Evolutionary conservation across 2,797 vertebrate genomes (phyloP), one percentile per base, ranked within the genome.

Genomic region (Neosalanx taihuensis): DNA sequence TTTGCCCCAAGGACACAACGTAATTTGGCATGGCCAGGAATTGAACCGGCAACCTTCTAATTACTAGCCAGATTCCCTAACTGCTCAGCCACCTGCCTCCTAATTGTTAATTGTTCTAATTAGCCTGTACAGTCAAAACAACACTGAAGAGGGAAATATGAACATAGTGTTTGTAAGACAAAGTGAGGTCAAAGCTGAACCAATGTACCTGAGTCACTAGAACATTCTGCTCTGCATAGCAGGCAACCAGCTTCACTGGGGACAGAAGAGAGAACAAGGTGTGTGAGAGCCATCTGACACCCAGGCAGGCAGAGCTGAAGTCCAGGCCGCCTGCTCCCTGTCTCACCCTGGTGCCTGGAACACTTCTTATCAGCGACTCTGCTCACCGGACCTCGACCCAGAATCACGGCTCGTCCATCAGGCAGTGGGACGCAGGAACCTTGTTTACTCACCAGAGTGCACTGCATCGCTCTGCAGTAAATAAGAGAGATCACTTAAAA

Each of bases 201-300:
- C 3, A 4, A 56, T 56, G 51, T 91, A 94, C 94, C 92, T 93
- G 93, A 6, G 92, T 94, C n/a, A 94, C 86, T 75, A 91, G 79
- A 60, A 90, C 87, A 76, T 89, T 82, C 79, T 85, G 85, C 77
- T 90, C 88, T 69, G 82, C 80, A 76, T 82, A 91, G 70, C 89
- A 86, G 67, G 93, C 90, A 79, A 93, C 92, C 70, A 89, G 85
- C 74, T 95, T 94, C 70, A 94, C 93, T 94, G 79, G 10, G 75
- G 81, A 56, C 80, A 76, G 87, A 23, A 84, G 62, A 46, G 59
- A 31, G 29, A 23, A 13, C 41, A 46, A 12, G 41, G 1, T 46
- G 9, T 46, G 1, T 46, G 9, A 12, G 13, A 46, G 10, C 41
- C 41, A 53, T 30, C 20, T 35, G 5, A 6, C 4, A 18, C 7